phyloP scores from a whole-genome alignment of 2,888 invertebrate genomes.

The Ariolimax columbianus region DNA sequence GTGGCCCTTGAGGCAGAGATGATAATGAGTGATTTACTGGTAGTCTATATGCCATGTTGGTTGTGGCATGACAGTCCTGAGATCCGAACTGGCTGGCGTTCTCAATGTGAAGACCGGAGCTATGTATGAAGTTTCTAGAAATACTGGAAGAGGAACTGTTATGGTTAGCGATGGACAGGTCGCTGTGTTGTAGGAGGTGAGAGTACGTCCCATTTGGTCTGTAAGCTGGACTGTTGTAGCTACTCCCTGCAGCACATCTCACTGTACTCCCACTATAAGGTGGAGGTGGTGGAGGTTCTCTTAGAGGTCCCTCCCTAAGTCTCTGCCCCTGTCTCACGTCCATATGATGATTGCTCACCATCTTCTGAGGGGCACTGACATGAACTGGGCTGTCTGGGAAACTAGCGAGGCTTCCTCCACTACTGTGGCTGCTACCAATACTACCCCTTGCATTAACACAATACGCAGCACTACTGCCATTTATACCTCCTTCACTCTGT shows the following conservation, averaged over 20 bases:
- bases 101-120: neutral
- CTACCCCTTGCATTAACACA: constrained; percentile 34
- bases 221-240: constrained; percentile 22
- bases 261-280: constrained; percentile 18
- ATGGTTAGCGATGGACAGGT: constrained; percentile 31
- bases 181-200: constrained; percentile 40
- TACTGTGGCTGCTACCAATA: constrained; percentile 50
- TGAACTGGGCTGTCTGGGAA: constrained; percentile 45
- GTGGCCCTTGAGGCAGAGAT: constrained; percentile 43
- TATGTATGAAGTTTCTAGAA: neutral
- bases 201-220: neutral
- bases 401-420: constrained; percentile 48
- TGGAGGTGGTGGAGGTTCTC: constrained; percentile 15
- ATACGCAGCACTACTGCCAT: neutral
- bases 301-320: neutral
- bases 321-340: neutral
- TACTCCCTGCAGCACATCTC: constrained; percentile 3
- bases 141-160: neutral
- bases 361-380: constrained; percentile 7
- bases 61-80: neutral
- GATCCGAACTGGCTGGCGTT: neutral
- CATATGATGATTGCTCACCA: neutral
- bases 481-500: neutral
- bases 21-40: neutral
- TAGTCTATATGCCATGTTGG: neutral